These are phyloP conservation scores for Heliconius erato DNA, from an alignment of 2,888 invertebrate genomes.

Conservation along the genomic window DNA sequence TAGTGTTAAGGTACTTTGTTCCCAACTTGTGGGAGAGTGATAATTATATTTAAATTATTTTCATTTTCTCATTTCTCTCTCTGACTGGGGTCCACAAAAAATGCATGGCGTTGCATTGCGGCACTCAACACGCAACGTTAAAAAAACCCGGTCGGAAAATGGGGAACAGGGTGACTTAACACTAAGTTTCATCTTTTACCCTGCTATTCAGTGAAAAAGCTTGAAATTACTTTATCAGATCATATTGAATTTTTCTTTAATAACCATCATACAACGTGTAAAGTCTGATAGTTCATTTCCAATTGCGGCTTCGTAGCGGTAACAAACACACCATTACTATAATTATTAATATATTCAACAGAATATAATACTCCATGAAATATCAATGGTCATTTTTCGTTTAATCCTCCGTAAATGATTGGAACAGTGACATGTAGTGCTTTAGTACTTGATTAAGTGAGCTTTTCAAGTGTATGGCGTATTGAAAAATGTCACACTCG, in stretches of 20 bases:
- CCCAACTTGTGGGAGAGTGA: too few species aligned
- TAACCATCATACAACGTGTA: not conserved
- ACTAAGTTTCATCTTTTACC: too few species aligned
- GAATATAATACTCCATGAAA: constrained; percentile 2
- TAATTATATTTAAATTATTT: too few species aligned
- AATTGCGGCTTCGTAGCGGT: not conserved
- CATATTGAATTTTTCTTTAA: too few species aligned
- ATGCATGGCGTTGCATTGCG: too few species aligned
- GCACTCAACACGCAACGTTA: too few species aligned
- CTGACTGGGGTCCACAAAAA: too few species aligned
- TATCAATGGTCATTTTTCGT: not conserved
- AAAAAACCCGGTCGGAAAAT: too few species aligned
- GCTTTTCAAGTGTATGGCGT: constrained; percentile 68
- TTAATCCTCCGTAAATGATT: constrained; percentile 2
- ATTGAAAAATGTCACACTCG: not conserved
- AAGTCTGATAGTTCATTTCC: not conserved
- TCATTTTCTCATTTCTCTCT: too few species aligned
- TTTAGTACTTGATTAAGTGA: constrained; percentile 82
- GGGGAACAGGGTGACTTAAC: too few species aligned
- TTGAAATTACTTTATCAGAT: not conserved
- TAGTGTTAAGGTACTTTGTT: too few species aligned
- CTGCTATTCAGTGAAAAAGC: not conserved
- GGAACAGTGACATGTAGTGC: constrained; percentile 61
- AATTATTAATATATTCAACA: not conserved
- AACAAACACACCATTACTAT: not conserved